Conservation (phyloP, 2,888 invertebrate genomes). For the Chalcis sispes region DNA sequence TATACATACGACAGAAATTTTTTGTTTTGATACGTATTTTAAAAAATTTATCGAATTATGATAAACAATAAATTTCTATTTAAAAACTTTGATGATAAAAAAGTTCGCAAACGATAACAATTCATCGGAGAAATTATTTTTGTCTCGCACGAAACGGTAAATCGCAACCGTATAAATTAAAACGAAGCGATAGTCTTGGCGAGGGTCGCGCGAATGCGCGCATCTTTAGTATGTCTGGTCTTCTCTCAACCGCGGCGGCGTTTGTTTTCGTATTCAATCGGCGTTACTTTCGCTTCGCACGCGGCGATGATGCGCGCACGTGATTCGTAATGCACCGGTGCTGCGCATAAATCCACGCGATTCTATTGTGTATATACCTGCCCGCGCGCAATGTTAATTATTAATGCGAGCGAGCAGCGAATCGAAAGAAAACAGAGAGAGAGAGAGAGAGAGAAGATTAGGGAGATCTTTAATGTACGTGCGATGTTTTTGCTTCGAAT, state of each 20-base stretch:
- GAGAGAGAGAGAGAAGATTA: slow-evolving; percentile 41
- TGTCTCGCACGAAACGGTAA: no score
- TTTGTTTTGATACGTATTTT: no score
- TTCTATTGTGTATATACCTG: slow-evolving; percentile 53
- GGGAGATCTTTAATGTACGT: slow-evolving; percentile 36
- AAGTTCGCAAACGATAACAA: no score
- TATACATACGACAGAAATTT: no score
- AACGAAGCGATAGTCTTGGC: background rate
- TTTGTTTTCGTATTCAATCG: slow-evolving; percentile 41
- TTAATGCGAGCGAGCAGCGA: slow-evolving; percentile 34
- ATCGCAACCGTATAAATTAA: no score
- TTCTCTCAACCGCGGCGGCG: background rate
- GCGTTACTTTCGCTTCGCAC: slow-evolving; percentile 46
- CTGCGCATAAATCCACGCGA: slow-evolving; percentile 46
- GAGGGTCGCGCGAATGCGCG: background rate
- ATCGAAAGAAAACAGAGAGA: background rate
- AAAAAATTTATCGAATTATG: no score
- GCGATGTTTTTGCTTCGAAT: background rate
- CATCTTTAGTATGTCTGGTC: slow-evolving; percentile 2
- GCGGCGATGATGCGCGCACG: slow-evolving; percentile 26
- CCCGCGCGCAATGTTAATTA: slow-evolving; percentile 50
- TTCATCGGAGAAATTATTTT: no score
- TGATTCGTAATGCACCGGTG: slow-evolving; percentile 20
- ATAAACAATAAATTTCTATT: no score
- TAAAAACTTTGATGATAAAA: no score